Evolutionary conservation across 2,888 invertebrate genomes (phyloP).

Genomic region (Amphimallon solstitiale): DNA sequence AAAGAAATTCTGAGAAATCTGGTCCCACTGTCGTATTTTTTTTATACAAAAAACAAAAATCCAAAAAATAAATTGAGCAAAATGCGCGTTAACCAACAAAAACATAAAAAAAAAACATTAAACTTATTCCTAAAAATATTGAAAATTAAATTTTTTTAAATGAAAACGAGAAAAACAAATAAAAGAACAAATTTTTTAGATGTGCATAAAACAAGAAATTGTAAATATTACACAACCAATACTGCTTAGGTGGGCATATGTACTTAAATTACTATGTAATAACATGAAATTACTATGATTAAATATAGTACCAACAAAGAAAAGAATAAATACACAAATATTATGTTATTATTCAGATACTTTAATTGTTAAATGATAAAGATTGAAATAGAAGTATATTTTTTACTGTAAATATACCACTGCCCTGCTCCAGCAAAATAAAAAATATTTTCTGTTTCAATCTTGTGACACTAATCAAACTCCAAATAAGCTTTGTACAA

Average conservation of each 20-base stretch:
- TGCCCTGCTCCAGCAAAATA: not conserved
- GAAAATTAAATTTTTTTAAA: too few relatives aligned
- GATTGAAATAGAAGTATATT: not conserved
- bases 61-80: constrained; percentile 39
- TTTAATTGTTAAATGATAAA: not conserved
- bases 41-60: constrained; percentile 4
- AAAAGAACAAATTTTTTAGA: constrained; percentile 19
- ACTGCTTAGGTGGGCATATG: constrained; percentile 41
- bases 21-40: constrained; percentile 23
- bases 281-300: constrained; percentile 3
- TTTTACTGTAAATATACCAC: not conserved
- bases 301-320: constrained; percentile 5
- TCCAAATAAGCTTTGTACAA: not conserved
- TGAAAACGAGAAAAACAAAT: too few relatives aligned
- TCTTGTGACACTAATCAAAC: not conserved
- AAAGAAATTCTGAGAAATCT: not conserved
- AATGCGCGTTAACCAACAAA: constrained; percentile 35
- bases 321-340: constrained; percentile 18
- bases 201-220: not conserved
- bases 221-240: constrained; percentile 40
- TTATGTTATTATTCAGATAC: not conserved
- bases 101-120: constrained; percentile 27
- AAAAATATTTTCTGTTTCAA: not conserved
- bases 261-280: constrained; percentile 6
- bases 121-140: not conserved